These are phyloP conservation scores for Aplysina aerophoba DNA, from an alignment of 37 sponge, comb jelly and placozoan genomes.

Conservation along the genomic window DNA sequence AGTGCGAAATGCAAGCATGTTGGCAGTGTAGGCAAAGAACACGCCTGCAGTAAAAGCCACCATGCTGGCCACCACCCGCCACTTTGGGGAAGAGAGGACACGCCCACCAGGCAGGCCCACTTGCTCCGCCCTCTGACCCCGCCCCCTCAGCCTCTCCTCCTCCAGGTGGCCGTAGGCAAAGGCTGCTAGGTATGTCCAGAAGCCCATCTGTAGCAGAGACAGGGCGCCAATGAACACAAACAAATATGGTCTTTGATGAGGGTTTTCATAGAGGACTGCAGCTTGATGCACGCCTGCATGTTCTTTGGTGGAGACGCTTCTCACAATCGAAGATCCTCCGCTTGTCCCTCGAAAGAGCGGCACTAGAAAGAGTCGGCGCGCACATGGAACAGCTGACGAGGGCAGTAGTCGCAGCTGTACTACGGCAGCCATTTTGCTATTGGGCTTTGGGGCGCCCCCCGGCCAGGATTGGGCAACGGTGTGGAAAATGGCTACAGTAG, in stretches of 20 bases:
- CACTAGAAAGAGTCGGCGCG: neutral
- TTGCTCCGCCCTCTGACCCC: neutral
- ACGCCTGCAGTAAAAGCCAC: constrained; percentile 55
- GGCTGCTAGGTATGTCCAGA: constrained; percentile 69
- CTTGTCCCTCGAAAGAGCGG: too few species aligned
- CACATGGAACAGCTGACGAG: neutral
- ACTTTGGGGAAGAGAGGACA: constrained; percentile 38
- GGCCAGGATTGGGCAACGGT: too few species aligned
- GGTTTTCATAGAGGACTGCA: neutral
- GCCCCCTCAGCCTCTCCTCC: neutral
- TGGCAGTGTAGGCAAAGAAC: constrained; percentile 57
- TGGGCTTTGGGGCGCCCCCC: too few species aligned
- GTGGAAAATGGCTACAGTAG: neutral
- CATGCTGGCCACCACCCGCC: constrained; percentile 39
- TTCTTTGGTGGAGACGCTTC: too few species aligned
- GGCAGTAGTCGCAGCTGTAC: neutral
- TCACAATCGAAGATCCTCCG: too few species aligned
- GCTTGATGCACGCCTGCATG: neutral
- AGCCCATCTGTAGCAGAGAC: constrained; percentile 56
- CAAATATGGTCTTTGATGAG: constrained; percentile 10
- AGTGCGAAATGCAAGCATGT: constrained; percentile 58
- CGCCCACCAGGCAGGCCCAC: neutral
- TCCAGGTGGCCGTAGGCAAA: constrained; percentile 45
- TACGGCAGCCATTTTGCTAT: constrained; percentile 7
- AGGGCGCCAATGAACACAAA: constrained; percentile 47